Conservation (phyloP, 2,888 invertebrate genomes). For the Thecocarcelia acutangulata region DNA sequence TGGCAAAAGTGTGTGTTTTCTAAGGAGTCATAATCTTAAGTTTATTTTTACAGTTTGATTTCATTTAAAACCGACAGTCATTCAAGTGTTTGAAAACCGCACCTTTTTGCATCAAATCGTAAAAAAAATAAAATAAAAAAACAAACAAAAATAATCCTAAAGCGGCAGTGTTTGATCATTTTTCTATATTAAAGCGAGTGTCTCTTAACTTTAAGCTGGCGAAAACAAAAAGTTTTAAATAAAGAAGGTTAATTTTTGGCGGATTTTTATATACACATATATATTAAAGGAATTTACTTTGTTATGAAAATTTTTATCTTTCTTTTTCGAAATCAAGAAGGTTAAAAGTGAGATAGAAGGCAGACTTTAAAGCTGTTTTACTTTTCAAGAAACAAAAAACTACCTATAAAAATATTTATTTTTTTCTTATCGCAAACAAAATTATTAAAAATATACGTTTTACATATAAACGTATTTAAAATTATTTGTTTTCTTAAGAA, state of each 20-base stretch:
- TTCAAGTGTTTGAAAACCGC: conserved; percentile 45
- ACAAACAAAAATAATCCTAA: conserved; percentile 34
- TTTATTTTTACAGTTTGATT: conserved; percentile 37
- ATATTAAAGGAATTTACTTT: conserved; percentile 10
- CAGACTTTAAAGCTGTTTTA: conserved; percentile 16
- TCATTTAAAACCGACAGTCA: conserved; percentile 55
- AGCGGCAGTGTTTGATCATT: conserved; percentile 54
- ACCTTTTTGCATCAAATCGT: conserved; percentile 39
- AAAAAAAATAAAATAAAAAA: not conserved
- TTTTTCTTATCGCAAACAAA: not conserved
- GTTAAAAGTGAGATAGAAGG: conserved; percentile 13
- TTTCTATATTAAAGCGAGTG: not conserved
- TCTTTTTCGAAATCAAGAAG: not conserved
- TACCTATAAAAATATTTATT: not conserved
- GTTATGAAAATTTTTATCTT: conserved; percentile 17
- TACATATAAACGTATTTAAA: conserved; percentile 2
- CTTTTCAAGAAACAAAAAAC: not conserved
- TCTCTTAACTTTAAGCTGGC: conserved; percentile 7
- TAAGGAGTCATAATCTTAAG: conserved; percentile 49
- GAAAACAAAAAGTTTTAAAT: conserved; percentile 43
- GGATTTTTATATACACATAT: not conserved
- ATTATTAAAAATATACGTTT: conserved; percentile 7
- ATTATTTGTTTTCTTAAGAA: conserved; percentile 52
- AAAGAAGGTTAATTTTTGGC: conserved; percentile 7
- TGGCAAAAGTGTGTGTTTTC: not conserved